Evolutionary conservation across 2,888 invertebrate genomes (phyloP).

Genomic region (Tyria jacobaeae): DNA sequence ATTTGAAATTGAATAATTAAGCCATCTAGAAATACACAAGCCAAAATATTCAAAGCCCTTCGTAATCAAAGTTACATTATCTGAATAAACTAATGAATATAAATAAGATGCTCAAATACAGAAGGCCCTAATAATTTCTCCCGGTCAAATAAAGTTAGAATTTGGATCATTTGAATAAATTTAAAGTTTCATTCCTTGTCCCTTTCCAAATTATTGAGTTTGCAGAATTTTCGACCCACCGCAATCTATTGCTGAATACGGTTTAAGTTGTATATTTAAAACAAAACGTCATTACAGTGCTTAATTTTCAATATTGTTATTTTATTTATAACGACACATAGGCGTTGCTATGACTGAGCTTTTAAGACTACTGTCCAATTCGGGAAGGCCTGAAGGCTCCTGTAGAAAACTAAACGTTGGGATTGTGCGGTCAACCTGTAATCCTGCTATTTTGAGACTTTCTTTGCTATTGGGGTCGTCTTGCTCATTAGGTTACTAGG

Average conservation of each 20-base stretch:
- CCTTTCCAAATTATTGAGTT: constrained; percentile 34
- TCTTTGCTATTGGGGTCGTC: too few species aligned
- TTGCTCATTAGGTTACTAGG: too few species aligned
- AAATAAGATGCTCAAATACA: constrained; percentile 59
- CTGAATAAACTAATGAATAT: constrained; percentile 68
- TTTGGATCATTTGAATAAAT: constrained; percentile 54
- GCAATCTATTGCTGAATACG: neutral
- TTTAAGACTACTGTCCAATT: too few species aligned
- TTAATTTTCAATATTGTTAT: too few species aligned
- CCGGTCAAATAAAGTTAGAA: constrained; percentile 66
- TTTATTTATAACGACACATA: too few species aligned
- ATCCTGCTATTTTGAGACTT: too few species aligned
- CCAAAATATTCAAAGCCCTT: constrained; percentile 37
- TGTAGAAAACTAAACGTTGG: too few species aligned
- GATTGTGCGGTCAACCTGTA: too few species aligned
- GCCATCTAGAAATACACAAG: constrained; percentile 30
- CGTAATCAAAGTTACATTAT: constrained; percentile 62
- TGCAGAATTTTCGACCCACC: constrained; percentile 18
- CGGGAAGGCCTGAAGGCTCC: too few species aligned
- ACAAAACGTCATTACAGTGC: neutral
- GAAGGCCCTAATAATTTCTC: constrained; percentile 55
- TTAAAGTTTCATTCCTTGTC: constrained; percentile 38
- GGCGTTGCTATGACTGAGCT: too few species aligned
- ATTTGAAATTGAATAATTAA: constrained; percentile 38
- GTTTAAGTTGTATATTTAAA: neutral